Base-by-base conservation (phyloP, 2,797 vertebrate species). In the Myripristis jacobus region DNA sequence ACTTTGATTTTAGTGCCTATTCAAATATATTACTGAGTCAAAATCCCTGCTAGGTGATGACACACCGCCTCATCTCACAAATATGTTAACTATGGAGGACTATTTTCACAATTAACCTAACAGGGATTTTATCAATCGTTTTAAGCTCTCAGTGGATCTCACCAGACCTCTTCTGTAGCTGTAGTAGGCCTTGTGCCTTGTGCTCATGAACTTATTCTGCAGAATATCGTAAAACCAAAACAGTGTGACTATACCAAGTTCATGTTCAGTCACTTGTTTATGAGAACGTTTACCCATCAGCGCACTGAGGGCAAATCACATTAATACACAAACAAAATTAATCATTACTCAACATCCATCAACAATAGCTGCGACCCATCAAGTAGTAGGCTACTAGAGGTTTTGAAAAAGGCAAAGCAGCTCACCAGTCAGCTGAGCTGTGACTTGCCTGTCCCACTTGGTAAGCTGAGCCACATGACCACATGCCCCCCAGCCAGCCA, bases 401-500 rank as follows among this genome's bases (percentile, higher is more conserved):
- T 31, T 53, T 60, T n/a, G 16, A 50, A 66, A 54, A 55, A 3
- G 24, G 38, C 50, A 66, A 59, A 72, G 44, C 61, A 31, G 52
- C 53, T 75, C 55, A 47, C 38, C 2, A 22, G 81, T 87, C 74
- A 79, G 87, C 82, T 84, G 75, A 89, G 70, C 62, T 25, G 69
- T 0, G 48, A 71, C 69, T 77, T 70, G 77, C 21, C 21, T 43
- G 41, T 47, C 27, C 6, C 70, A 81, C 57, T 62, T 61, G 24
- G 83, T 89, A 87, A 89, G 68, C 52, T 18, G 77, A 89, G 78
- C 77, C 75, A 61, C 70, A 79, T 79, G 79, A 85, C 78, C 79
- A 78, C 75, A 36, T 56, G 66, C 51, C 66, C 69, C 44, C 54
- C 1, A 16, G 78, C 41, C 46, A 53, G 62, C 46, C 57, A 58